Conservation (phyloP, 2,888 invertebrate genomes). For the Coleophora flavipennella region DNA sequence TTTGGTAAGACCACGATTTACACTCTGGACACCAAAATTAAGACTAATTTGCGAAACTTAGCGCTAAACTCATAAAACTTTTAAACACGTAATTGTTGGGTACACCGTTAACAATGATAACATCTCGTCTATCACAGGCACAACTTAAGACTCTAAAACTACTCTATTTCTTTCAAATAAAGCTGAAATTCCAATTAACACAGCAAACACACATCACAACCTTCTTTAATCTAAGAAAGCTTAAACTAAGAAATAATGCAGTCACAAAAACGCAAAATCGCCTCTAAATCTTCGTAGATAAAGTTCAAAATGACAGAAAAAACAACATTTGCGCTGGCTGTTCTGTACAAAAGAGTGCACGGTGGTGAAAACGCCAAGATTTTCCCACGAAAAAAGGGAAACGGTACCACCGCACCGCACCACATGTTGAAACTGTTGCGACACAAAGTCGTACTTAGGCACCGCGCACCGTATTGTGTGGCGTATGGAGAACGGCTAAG, state of each 20-base stretch:
- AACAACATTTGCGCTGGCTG: slow-evolving; percentile 11
- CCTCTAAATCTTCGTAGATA: not conserved
- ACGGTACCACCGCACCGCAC: slow-evolving; percentile 23
- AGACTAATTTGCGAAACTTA: slow-evolving; percentile 4
- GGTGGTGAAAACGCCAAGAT: slow-evolving; percentile 53
- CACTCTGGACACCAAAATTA: too few relatives aligned
- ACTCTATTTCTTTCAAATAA: slow-evolving; percentile 2
- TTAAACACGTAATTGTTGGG: slow-evolving; percentile 27
- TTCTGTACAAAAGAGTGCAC: slow-evolving; percentile 34
- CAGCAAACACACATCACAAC: slow-evolving; percentile 12
- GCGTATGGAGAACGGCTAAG: slow-evolving; percentile 34
- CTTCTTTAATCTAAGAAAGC: slow-evolving; percentile 11
- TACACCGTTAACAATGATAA: slow-evolving; percentile 35
- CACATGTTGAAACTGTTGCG: slow-evolving; percentile 50
- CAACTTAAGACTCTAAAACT: not conserved
- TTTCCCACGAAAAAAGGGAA: slow-evolving; percentile 70
- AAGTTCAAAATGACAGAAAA: not conserved
- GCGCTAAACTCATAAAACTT: slow-evolving; percentile 8
- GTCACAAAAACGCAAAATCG: not conserved
- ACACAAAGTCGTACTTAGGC: slow-evolving; percentile 23
- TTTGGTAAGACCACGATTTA: too few relatives aligned
- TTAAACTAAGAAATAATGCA: slow-evolving; percentile 1
- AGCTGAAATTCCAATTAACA: slow-evolving; percentile 3
- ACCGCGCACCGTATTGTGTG: slow-evolving; percentile 32
- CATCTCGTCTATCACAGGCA: slow-evolving; percentile 9